Conservation (phyloP, 2,113 vertebrate species). For the Petroica traversi region DNA sequence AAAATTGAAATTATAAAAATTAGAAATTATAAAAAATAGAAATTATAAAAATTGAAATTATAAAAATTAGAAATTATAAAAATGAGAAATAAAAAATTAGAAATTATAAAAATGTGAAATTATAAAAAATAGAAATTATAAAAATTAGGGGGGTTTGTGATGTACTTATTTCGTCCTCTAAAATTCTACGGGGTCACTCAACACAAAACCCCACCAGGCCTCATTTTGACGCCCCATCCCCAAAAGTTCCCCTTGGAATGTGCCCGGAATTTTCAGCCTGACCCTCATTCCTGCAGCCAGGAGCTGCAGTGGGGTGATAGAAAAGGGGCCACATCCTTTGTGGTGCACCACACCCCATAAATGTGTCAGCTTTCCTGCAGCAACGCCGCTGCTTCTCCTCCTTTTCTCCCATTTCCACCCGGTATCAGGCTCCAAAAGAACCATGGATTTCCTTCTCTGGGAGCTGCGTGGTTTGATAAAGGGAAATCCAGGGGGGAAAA, state of each 20-base stretch:
- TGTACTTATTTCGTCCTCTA: not conserved
- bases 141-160: not conserved
- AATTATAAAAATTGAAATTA: too few species aligned
- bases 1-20: not conserved
- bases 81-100: not conserved
- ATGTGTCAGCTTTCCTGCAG: constrained; percentile 38
- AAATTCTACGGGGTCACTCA: fast-evolving
- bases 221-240: not conserved
- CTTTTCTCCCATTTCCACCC: constrained; percentile 27
- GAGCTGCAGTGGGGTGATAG: constrained; percentile 57
- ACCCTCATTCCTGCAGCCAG: not conserved
- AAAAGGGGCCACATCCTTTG: constrained; percentile 61
- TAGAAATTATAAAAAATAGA: not conserved
- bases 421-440: constrained; percentile 36
- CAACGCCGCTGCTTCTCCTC: constrained; percentile 8
- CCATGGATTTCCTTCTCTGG: constrained; percentile 71
- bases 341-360: constrained; percentile 71
- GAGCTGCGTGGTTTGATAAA: constrained; percentile 78
- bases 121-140: not conserved
- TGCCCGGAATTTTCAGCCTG: not conserved
- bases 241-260: not conserved
- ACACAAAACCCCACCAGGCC: not conserved
- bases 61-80: not conserved
- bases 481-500: constrained; percentile 63
- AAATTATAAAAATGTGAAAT: not conserved